These are phyloP conservation scores for Drosophila miranda DNA, from an alignment of 1,140 invertebrate genomes.

Conservation along the genomic window DNA sequence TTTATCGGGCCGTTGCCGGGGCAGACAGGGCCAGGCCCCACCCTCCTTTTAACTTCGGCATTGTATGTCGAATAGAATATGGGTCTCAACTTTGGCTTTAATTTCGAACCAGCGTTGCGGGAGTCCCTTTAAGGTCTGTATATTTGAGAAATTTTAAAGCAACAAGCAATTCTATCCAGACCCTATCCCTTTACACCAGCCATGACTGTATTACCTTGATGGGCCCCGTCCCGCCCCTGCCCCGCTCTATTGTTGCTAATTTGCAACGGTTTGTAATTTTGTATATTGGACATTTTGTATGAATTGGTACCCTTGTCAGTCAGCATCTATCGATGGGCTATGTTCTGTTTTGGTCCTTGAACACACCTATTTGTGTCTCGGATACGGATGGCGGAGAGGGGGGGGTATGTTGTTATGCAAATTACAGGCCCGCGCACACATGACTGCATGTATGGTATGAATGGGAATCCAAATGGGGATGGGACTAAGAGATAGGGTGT, in stretches of 20 bases:
- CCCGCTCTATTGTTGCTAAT: constrained; percentile 50
- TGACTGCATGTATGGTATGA: constrained; percentile 26
- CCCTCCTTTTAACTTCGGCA: neutral
- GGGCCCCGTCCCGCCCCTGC: too few species aligned
- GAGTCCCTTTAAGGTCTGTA: too few species aligned
- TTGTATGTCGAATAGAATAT: too few species aligned
- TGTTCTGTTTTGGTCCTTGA: constrained; percentile 5
- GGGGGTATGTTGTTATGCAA: constrained; percentile 64
- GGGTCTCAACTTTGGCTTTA: neutral
- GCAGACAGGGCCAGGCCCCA: too few species aligned
- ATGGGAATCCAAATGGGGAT: neutral
- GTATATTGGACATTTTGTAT: constrained; percentile 43
- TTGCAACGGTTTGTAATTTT: constrained; percentile 70
- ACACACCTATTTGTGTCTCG: constrained; percentile 57
- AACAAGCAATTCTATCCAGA: too few species aligned
- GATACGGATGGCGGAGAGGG: constrained; percentile 1
- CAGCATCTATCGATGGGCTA: constrained; percentile 32
- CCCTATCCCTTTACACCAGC: constrained; percentile 23
- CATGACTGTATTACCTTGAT: constrained; percentile 25
- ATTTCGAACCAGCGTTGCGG: neutral
- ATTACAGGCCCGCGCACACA: constrained; percentile 50
- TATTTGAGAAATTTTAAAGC: too few species aligned
- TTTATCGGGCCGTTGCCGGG: constrained; percentile 34
- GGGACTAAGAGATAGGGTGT: neutral
- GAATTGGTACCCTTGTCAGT: constrained; percentile 32